Evolutionary conservation across 2,797 vertebrate genomes (phyloP), one percentile per base, ranked within the genome.

Genomic region (Sebastes kiyomatsui): DNA sequence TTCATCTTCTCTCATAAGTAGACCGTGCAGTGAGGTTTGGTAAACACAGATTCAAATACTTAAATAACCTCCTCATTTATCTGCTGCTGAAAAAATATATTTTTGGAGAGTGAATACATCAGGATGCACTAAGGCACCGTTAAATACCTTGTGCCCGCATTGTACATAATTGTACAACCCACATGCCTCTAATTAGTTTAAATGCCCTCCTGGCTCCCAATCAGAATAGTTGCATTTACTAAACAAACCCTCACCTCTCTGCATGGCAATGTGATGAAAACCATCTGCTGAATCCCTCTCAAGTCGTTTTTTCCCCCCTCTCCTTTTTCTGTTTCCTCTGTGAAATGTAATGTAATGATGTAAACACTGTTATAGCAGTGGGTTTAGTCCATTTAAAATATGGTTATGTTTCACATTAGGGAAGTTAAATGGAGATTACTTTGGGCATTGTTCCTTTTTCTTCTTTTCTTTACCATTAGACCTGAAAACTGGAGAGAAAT

Each of bases 161-260:
- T 59, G 30, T 84, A 67, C 58, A 67, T 79, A 88, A 81, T 76
- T 82, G 75, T 84, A 52, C 56, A 86, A 62, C 73, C 82, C 85
- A 80, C 83, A 64, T 78, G 81, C 60, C 59, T 87, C 62, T 82
- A 83, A 88, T 92, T 88, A 87, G 70, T 72, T 77, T 72, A 84
- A 93, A 86, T 82, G 73, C 62, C 78, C 83, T 83, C 79, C 60
- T 16, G 73, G 84, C 83, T 88, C 25, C 70, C 33, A 67, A 20
- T 78, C 75, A 60, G 76, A 89, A 82, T 75, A 60, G 80, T 80
- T 87, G 56, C 64, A 74, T 77, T 84, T 71, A 66, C 72, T 67
- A 77, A 86, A 76, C 80, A 83, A 77, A 75, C 32, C 67, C 67
- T 73, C 77, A 58, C 72, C 67, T 79, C 79, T 80, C 77, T 77